Evolutionary conservation across 1,140 invertebrate species (phyloP), one percentile per base, ranked within the genome.

Genomic region (Drosophila prosaltans): DNA sequence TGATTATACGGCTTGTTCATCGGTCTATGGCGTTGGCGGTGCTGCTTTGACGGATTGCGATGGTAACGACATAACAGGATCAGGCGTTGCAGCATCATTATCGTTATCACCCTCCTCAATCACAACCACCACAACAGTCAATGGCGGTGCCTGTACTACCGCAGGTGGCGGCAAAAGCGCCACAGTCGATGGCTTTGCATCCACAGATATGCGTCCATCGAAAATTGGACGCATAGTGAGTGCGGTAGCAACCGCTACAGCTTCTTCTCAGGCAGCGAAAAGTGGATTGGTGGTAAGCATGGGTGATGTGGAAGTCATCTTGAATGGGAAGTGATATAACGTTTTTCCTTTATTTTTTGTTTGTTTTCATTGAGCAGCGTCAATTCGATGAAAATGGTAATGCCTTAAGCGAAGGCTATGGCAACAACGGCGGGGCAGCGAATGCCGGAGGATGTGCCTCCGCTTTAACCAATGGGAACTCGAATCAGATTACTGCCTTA

Each of bases 381-480:
- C 91, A 92, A 48, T 67, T 93, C n/a, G 93, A 94, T 81, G 93
- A 94, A 74, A 94, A 93, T 58, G 93, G 93, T 6, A 94, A 94
- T 67, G 92, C 93, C 9, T 43, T 93, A 28, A 74, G 75, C 54
- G 90, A 91, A 43, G 73, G 71, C 4, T 89, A 62, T 30, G 76
- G 63, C 1, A 51, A 60, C 21, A 66, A 57, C 21, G 62, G 43
- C 43, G 58, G 58, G 66, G 55, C 51, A 26, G 45, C 21, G 9
- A 51, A 24, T 26, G 21, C 43, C 71, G 39, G 54, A 55, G 32
- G 39, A 45, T 24, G 45, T 41, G 28, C 55, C 39, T 8, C 59
- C 39, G 21, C 57, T 51, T 26, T 16, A 65, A 39, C 21, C 67
- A 65, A 57, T 40, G 45, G 32, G 2, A 68, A 45, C 8, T 62